Evolutionary conservation across 2,888 invertebrate genomes (phyloP), one percentile per base, ranked within the genome.

Genomic region (Patella ulyssiponensis): DNA sequence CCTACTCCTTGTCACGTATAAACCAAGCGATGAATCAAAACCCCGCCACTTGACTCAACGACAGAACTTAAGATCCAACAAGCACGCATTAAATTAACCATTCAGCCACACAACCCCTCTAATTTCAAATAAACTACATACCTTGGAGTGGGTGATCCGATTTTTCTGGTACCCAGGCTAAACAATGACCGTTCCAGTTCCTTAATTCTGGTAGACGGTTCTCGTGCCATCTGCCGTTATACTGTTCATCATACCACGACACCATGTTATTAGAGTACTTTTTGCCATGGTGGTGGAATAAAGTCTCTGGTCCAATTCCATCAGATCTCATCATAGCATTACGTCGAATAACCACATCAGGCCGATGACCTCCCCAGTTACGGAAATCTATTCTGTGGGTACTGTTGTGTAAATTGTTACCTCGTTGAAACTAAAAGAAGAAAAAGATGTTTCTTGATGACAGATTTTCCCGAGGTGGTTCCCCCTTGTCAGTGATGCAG

Each of bases 231-330:
- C 89, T 83, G 2, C 91, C 86, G 77, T 90, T 89, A 83, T 86
- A 91, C 73, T 90, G 86, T 77, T 91, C 91, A 83, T 91, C 91
- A 81, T 91, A 91, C 88, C 89, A 88, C 0, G 91, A 88, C 69
- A 91, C 86, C 85, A 87, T 84, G 82, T 90, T 91, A 81, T 89
- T 89, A 27, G 87, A 85, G 77, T 91, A 91, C 44, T 81, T 79
- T 56, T 87, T 83, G n/a, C 90, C 90, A 85, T 91, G 91, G 82
- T 91, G 91, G 81, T 88, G 86, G 79, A 91, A 89, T 17, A 91
- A 77, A 74, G 87, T 79, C 77, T 90, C 88, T 71, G 86, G 86
- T 3, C 86, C 87, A 2, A 90, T 81, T 5, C 91, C 91, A 72
- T 88, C 88, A 83, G 87, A 87, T 70, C 83, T 81, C 69, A 89